Evolutionary conservation across 2,888 invertebrate species (phyloP), one percentile per base, ranked within the genome.

Genomic region (Eugnorisma glareosa): DNA sequence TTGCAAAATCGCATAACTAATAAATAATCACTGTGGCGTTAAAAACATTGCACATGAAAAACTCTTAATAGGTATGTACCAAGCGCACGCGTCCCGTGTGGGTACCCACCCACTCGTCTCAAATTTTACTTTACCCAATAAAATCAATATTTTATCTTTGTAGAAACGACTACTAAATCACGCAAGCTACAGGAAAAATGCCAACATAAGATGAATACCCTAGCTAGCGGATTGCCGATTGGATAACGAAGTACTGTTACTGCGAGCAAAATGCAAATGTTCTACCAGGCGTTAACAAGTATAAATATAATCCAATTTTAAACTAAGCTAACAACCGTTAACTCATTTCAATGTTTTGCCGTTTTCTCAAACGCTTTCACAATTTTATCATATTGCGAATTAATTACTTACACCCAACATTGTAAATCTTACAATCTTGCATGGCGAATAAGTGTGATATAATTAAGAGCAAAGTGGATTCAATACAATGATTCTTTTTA

Each of bases 361-460:
- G 73, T 86, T 82, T 79, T 84, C 86, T 78, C 70, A 79, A 84
- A 74, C 67, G 76, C 86, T 86, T 86, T 86, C 84, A 84, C 86
- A 84, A 67, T 82, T 82, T 78, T 84, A 79, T 84, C 67, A 73
- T 73, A 85, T 73, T 71, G 68, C 68, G 35, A 66, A 67, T 73
- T 68, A 79, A 83, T 72, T 81, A 78, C 43, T 72, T 80, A 79
- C 45, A 81, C 37, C 24, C 45, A 40, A 71, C 81, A 61, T 31
- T 57, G 54, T 61, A 66, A 77, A 31, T 45, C 61, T 28, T 48
- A 69, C 69, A 66, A 79, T 64, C 61, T 73, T 28, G 43, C 31
- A n/a, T 69, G 13, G 43, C 35, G 48, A 63, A 43, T 59, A 51
- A 61, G 64, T 73, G 70, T 79, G 75, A 61, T 72, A 69, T 73